phyloP scores from a whole-genome alignment of 2,113 vertebrate species.

The Zosterops hypoxanthus region DNA sequence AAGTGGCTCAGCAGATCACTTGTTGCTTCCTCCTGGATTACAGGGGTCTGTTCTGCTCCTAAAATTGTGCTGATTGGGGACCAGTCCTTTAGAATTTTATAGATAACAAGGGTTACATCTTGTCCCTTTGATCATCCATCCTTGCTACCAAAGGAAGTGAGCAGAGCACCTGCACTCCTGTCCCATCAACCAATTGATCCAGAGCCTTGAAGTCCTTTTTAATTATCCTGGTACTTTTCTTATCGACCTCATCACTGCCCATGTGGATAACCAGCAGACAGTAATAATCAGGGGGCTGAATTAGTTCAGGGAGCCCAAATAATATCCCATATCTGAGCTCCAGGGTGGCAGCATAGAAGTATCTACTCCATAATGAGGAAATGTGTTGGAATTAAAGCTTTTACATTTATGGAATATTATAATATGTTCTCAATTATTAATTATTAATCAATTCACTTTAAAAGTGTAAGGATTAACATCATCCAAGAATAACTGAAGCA shows the following conservation, averaged over 20 bases:
- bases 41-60: not conserved
- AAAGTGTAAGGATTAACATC: not conserved
- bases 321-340: not conserved
- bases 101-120: not conserved
- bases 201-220: not conserved
- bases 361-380: not conserved
- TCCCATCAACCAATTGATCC: not conserved
- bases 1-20: not conserved
- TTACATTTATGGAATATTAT: not conserved
- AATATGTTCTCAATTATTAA: not conserved
- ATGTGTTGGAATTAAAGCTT: not conserved
- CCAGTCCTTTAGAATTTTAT: not conserved
- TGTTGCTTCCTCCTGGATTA: not conserved
- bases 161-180: fast-evolving
- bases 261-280: not conserved
- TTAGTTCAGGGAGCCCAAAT: not conserved
- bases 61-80: not conserved
- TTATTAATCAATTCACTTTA: not conserved
- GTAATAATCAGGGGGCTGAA: not conserved
- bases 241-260: not conserved
- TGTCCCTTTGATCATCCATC: not conserved
- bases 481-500: not conserved
- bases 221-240: not conserved
- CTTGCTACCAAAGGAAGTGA: not conserved
- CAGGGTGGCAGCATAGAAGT: not conserved